These are phyloP conservation scores for Zaprionus nigranus DNA, from an alignment of 1,140 invertebrate species.

Conservation along the genomic window DNA sequence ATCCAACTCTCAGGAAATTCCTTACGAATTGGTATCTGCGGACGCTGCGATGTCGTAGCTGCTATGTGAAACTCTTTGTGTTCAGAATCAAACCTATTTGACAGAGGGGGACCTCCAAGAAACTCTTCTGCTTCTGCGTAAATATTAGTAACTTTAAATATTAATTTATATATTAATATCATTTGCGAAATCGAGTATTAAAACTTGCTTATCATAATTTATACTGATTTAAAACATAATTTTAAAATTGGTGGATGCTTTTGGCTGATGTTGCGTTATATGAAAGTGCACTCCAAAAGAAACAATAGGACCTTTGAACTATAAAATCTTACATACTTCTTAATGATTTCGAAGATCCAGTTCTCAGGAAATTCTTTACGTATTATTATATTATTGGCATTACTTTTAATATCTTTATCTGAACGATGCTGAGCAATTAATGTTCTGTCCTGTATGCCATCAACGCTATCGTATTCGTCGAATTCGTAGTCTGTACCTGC, in stretches of 20 bases:
- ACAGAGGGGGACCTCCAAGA: neutral
- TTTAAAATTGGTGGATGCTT: too few relatives aligned
- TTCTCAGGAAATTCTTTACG: constrained; percentile 18
- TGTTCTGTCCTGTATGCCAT: neutral
- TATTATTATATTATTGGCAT: neutral
- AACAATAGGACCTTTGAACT: neutral
- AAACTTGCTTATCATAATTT: neutral
- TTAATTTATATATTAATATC: neutral
- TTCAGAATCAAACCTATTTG: neutral
- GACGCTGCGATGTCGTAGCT: neutral
- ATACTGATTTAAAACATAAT: too few relatives aligned
- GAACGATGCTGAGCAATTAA: neutral
- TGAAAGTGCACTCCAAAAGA: neutral
- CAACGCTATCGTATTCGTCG: neutral
- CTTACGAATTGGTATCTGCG: neutral
- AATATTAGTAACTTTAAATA: neutral
- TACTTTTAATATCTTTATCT: neutral
- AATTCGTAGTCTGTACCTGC: neutral
- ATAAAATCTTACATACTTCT: constrained; percentile 44
- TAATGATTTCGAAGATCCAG: constrained; percentile 38
- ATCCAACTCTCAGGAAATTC: constrained; percentile 32
- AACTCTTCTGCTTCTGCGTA: neutral
- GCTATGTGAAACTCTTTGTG: neutral
- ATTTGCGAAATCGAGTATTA: neutral
- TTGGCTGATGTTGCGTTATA: neutral